Base-by-base conservation (phyloP, 2,888 invertebrate genomes). In the Timema cristinae region DNA sequence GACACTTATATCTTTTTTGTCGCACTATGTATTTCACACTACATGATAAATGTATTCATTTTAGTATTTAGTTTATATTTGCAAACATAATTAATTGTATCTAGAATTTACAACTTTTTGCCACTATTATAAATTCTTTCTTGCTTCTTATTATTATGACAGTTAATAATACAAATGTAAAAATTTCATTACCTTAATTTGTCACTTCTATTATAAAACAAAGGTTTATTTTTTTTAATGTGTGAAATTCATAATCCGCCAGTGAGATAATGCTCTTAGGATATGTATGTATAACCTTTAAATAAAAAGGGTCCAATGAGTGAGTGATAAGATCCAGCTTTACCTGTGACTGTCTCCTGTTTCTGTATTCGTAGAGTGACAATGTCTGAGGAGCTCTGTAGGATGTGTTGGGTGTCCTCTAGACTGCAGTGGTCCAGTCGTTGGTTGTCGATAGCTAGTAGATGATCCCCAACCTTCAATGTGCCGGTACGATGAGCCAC, bases 401-500 rank as follows among this genome's bases (percentile, higher is more conserved):
- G 84, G 67, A 89, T 87, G 73, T 88, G 73, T 54, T 72, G 71
- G 10, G 74, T 74, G 59, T 74, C 72, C 81, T 91, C 91, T 77
- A 91, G 79, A 32, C 88, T 87, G 75, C 90, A 84, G 76, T 89
- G 89, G 76, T 91, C 91, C 75, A 94, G 83, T 0, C 91, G 90
- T 78, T 94, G 90, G 76, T 91, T 91, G 80, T 97, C 95, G 72
- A 97, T 94, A 0, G 95, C 93, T 13, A 97, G 82, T 0, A 97
- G 85, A 73, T 92, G 89, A 80, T 97, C 97, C 0, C 96, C 96
- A 0, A 92, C 88, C 32, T 93, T 89, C 56, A 97, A 83, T 0
- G 94, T 93, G 2, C 97, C 97, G 48, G 92, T 93, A 66, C 95
- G 86, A 83, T 97, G 94, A 0, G 97, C 95, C 0, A 93, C 90